Percentiles rank a stretch among this genome's conserved stretches.
Conservation (phyloP, 2,797 vertebrate genomes). For the Hoplostethus mediterraneus region DNA sequence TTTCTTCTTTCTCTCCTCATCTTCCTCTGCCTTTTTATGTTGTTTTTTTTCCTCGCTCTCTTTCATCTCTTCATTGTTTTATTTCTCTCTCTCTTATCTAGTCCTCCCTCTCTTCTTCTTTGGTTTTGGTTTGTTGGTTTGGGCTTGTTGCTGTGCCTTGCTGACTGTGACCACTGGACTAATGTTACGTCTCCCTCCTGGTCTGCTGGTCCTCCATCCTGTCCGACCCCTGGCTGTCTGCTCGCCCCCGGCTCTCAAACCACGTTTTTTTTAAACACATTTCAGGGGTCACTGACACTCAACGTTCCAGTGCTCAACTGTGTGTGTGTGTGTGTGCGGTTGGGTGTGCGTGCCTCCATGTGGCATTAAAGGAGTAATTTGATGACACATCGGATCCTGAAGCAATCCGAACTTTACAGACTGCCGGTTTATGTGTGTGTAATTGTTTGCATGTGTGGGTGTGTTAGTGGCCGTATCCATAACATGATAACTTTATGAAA, state of each 20-base stretch:
- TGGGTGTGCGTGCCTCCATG: constrained; percentile 6
- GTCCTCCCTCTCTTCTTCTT: constrained; percentile 15
- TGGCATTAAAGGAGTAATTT: neutral
- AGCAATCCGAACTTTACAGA: neutral
- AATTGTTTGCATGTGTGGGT: constrained; percentile 16
- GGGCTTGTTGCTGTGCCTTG: constrained; percentile 80
- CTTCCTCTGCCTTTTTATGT: neutral
- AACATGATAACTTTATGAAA: neutral
- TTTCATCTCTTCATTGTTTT: neutral
- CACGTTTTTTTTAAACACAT: constrained; percentile 30
- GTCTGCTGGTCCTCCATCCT: constrained; percentile 44
- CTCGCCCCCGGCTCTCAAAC: constrained; percentile 26
- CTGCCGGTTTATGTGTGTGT: too few relatives aligned
- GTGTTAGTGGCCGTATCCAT: neutral
- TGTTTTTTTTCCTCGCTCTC: neutral
- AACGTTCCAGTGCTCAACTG: constrained; percentile 15
- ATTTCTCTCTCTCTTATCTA: neutral
- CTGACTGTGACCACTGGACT: constrained; percentile 76
- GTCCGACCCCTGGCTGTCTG: constrained; percentile 22
- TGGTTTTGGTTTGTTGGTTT: constrained; percentile 54
- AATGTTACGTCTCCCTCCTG: constrained; percentile 61
- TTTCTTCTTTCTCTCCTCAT: neutral
- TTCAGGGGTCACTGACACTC: constrained; percentile 38
- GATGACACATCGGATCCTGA: neutral
- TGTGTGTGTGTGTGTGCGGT: constrained; percentile 41